Evolutionary conservation across 1,140 invertebrate species (phyloP).

Genomic region (Leptopilina boulardi): DNA sequence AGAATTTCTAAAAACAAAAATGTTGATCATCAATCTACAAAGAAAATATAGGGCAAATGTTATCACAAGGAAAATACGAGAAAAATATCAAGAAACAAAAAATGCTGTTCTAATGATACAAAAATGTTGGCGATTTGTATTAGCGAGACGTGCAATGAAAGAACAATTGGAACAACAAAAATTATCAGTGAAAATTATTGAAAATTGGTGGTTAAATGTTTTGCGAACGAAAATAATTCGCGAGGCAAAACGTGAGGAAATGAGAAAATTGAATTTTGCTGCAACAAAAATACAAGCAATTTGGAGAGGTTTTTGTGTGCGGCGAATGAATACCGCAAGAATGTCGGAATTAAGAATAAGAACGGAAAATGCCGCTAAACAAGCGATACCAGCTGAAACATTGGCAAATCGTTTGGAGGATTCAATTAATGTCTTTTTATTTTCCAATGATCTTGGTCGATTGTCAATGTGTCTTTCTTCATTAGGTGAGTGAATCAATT

Average conservation of each 20-base stretch:
- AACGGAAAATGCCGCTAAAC: constrained; percentile 71
- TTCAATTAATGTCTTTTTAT: constrained; percentile 52
- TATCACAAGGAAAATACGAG: constrained; percentile 58
- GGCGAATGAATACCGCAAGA: constrained; percentile 64
- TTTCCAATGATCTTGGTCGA: constrained; percentile 52
- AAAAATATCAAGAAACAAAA: constrained; percentile 61
- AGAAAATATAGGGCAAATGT: constrained; percentile 63
- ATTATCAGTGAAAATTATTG: constrained; percentile 42
- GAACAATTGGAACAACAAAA: constrained; percentile 3
- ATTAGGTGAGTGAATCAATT: constrained; percentile 47
- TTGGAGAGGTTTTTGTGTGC: constrained; percentile 79
- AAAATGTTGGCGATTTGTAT: constrained; percentile 62
- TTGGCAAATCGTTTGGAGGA: constrained; percentile 49
- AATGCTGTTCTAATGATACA: constrained; percentile 66
- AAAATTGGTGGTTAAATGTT: constrained; percentile 50
- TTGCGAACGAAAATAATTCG: constrained; percentile 69
- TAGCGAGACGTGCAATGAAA: constrained; percentile 49
- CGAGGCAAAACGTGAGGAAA: constrained; percentile 68
- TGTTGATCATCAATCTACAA: constrained; percentile 67
- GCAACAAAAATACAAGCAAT: constrained; percentile 80
- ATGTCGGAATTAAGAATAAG: constrained; percentile 73
- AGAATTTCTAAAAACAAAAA: constrained; percentile 64
- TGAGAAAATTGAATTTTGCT: constrained; percentile 64
- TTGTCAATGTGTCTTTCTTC: constrained; percentile 55
- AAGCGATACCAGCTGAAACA: constrained; percentile 59